Percentiles rank a stretch among this genome's conserved stretches.
These are phyloP conservation scores for Cerceris rybyensis DNA, from an alignment of 2,888 invertebrate genomes.

Conservation along the genomic window DNA sequence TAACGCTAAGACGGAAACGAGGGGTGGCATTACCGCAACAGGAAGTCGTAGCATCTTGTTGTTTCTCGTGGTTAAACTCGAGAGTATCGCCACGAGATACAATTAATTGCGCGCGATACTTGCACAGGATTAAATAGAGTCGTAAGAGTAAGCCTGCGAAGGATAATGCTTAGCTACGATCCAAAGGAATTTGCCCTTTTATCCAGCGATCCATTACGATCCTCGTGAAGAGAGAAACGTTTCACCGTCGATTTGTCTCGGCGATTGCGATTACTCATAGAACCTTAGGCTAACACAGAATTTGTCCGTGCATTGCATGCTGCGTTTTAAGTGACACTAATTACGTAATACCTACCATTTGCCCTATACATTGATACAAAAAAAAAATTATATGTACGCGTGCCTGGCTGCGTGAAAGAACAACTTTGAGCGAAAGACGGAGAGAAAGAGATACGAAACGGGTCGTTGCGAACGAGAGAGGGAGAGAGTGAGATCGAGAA, in stretches of 20 bases:
- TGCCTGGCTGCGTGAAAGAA: conserved; percentile 4
- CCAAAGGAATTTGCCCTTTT: not conserved
- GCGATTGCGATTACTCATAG: conserved; percentile 24
- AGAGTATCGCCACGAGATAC: conserved; percentile 26
- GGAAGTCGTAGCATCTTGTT: conserved; percentile 24
- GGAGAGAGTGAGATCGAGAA: conserved; percentile 6
- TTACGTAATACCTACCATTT: conserved; percentile 46
- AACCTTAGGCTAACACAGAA: conserved; percentile 42
- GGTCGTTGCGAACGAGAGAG: not conserved
- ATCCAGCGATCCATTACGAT: conserved; percentile 28
- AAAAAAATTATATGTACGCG: not conserved
- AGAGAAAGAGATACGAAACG: not conserved
- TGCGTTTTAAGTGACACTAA: conserved; percentile 52
- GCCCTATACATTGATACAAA: conserved; percentile 8
- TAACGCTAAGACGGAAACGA: not conserved
- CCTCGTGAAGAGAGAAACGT: not conserved
- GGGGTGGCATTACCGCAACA: conserved; percentile 3
- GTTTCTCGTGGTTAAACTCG: conserved; percentile 26
- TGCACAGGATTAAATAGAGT: conserved; percentile 1
- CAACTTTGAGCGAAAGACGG: not conserved
- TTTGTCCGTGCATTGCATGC: conserved; percentile 52
- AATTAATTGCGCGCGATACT: conserved; percentile 41
- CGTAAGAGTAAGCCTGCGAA: conserved; percentile 23
- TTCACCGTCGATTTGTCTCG: conserved; percentile 12
- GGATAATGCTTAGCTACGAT: not conserved